Evolutionary conservation across 2,113 vertebrate species (phyloP).

Genomic region (Sylvilagus bachmani): DNA sequence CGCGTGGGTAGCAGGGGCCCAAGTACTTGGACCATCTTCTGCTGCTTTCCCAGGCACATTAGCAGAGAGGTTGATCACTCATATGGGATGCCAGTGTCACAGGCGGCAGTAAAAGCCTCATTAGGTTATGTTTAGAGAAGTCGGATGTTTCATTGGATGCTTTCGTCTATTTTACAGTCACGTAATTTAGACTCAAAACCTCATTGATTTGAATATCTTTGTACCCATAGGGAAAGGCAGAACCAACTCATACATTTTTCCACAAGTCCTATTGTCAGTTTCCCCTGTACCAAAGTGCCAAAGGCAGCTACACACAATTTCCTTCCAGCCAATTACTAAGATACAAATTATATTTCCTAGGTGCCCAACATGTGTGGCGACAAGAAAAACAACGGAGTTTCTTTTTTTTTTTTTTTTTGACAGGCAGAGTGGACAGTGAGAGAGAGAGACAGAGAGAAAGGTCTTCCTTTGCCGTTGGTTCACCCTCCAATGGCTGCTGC

Average conservation of each 20-base stretch:
- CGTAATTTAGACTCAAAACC: conserved; percentile 12
- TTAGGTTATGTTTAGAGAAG: not conserved
- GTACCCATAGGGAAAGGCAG: not conserved
- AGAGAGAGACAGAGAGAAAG: no score
- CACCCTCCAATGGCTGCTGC: no score
- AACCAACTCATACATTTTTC: conserved; percentile 16
- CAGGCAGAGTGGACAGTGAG: no score
- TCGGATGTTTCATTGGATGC: not conserved
- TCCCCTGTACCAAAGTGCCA: not conserved
- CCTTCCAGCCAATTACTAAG: not conserved
- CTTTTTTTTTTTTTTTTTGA: conserved; percentile 2
- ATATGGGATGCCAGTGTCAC: no score
- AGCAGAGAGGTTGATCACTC: no score
- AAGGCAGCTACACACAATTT: not conserved
- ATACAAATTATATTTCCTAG: conserved; percentile 20
- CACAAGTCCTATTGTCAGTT: conserved; percentile 51
- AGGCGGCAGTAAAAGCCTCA: no score
- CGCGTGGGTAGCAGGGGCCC: no score
- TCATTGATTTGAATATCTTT: conserved; percentile 30
- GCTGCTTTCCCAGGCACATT: no score
- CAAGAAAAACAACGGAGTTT: not conserved
- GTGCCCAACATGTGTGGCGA: not conserved
- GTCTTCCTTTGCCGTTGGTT: no score
- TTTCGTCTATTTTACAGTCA: not conserved
- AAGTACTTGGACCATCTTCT: no score